These are phyloP conservation scores for Holotrichia oblita DNA, from an alignment of 1,140 invertebrate species.

Conservation along the genomic window DNA sequence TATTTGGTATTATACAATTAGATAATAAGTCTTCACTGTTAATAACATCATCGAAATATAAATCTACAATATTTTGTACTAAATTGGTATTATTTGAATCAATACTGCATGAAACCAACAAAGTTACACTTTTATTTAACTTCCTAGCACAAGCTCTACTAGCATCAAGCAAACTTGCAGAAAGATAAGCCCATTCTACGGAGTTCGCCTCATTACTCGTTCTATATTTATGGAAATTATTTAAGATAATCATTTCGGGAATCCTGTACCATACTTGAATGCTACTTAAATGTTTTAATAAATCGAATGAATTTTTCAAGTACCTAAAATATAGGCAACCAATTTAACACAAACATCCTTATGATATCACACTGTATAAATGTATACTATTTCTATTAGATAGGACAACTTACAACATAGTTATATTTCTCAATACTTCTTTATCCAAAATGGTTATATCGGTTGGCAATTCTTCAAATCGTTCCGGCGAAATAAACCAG, in stretches of 20 bases:
- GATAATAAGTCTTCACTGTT: neutral
- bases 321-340: slow-evolving; percentile 25
- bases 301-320: neutral
- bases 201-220: neutral
- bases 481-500: slow-evolving; percentile 36
- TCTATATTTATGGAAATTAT: slow-evolving; percentile 21
- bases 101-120: slow-evolving; percentile 11
- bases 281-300: slow-evolving; percentile 17
- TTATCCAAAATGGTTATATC: slow-evolving; percentile 5
- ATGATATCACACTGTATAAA: too few relatives aligned
- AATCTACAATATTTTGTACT: slow-evolving; percentile 35
- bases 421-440: slow-evolving; percentile 19
- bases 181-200: neutral
- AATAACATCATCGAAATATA: slow-evolving; percentile 30
- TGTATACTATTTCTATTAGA: too few relatives aligned
- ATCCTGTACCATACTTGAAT: slow-evolving; percentile 34
- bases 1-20: slow-evolving; percentile 10
- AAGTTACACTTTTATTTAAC: neutral
- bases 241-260: slow-evolving; percentile 35
- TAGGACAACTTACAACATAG: slow-evolving; percentile 10
- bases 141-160: slow-evolving; percentile 22
- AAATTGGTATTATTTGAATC: neutral
- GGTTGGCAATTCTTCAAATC: neutral
- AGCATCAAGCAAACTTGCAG: slow-evolving; percentile 26
- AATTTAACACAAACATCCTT: too few relatives aligned